phyloP scores from a whole-genome alignment of 1,140 invertebrate species.

The Proctacanthus coquilletti region DNA sequence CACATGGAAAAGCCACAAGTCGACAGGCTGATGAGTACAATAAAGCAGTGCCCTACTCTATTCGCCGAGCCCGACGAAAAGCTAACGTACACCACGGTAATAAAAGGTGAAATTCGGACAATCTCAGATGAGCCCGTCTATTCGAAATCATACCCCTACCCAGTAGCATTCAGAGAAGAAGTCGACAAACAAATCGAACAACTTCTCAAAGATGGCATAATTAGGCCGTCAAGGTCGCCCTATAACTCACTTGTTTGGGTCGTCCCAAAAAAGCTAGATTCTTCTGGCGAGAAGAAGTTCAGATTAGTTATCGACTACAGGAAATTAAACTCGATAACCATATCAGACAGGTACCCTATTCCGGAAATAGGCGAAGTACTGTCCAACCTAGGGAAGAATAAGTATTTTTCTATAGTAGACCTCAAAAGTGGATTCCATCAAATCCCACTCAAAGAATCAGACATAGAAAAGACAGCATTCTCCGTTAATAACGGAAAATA shows the following conservation, averaged over 20 bases:
- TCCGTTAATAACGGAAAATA: slow-evolving; percentile 1
- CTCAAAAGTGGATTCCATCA: slow-evolving; percentile 17
- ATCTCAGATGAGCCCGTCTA: slow-evolving; percentile 4
- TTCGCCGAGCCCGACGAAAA: slow-evolving; percentile 1
- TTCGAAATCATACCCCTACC: slow-evolving; percentile 11
- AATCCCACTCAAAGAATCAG: slow-evolving; percentile 19
- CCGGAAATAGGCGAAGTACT: slow-evolving; percentile 31
- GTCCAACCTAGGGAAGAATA: slow-evolving; percentile 19
- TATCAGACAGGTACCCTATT: slow-evolving; percentile 31
- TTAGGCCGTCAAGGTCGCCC: slow-evolving; percentile 10
- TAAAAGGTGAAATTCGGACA: slow-evolving; percentile 1
- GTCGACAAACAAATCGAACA: slow-evolving; percentile 15
- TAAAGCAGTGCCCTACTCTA: not conserved
- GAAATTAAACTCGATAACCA: slow-evolving; percentile 14
- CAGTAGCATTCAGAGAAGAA: slow-evolving; percentile 9
- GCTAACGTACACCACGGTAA: slow-evolving; percentile 3
- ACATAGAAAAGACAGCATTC: slow-evolving; percentile 8
- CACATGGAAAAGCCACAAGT: not conserved
- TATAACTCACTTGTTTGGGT: slow-evolving; percentile 2
- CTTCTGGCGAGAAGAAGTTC: slow-evolving; percentile 7
- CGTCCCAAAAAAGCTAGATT: not conserved
- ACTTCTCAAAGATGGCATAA: slow-evolving; percentile 14
- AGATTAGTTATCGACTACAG: slow-evolving; percentile 14
- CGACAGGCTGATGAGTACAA: not conserved
- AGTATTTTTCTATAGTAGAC: slow-evolving; percentile 28